A percentile compares a stretch with the other conserved stretches of the same genome.
These are phyloP conservation scores for Anoplophora glabripennis DNA, from an alignment of 1,140 invertebrate species.

Conservation along the genomic window DNA sequence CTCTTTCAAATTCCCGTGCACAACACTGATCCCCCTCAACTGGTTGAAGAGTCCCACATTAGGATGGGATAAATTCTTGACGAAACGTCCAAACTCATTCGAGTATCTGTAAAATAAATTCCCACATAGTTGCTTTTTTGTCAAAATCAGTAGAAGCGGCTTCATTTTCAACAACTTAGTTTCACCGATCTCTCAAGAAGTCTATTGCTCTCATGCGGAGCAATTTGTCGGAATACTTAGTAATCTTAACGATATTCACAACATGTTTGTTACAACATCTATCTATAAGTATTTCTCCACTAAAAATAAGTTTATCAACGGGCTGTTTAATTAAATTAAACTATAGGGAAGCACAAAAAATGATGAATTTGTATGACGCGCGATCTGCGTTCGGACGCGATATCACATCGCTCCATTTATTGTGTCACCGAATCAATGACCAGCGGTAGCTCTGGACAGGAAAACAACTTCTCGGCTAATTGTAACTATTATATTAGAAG, in stretches of 20 bases:
- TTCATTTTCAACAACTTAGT: slow-evolving; percentile 29
- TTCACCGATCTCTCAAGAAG: slow-evolving; percentile 35
- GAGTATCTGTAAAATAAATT: slow-evolving; percentile 42
- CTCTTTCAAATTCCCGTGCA: slow-evolving; percentile 43
- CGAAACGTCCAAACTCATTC: slow-evolving; percentile 33
- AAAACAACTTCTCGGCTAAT: too few relatives aligned
- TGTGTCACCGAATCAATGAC: too few relatives aligned
- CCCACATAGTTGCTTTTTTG: slow-evolving; percentile 3
- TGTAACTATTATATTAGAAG: too few relatives aligned
- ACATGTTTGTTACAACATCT: slow-evolving; percentile 1
- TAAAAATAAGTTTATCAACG: too few relatives aligned
- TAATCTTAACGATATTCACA: neutral
- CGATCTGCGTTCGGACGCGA: too few relatives aligned
- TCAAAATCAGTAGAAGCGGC: slow-evolving; percentile 3
- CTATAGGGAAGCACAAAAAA: too few relatives aligned
- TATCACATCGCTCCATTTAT: too few relatives aligned
- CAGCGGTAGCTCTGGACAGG: too few relatives aligned
- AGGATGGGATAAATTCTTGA: slow-evolving; percentile 34
- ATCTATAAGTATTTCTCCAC: neutral
- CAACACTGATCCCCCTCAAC: slow-evolving; percentile 43
- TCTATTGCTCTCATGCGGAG: slow-evolving; percentile 7
- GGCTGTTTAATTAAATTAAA: too few relatives aligned
- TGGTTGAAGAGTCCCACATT: slow-evolving; percentile 43
- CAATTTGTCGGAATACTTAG: neutral
- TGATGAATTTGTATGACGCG: too few relatives aligned